Evolutionary conservation across 30 jellyfish, hydroid and myxozoan genomes (phyloP), one percentile per base, ranked within the genome.

Genomic region (Chrysaora quinquecirrha): DNA sequence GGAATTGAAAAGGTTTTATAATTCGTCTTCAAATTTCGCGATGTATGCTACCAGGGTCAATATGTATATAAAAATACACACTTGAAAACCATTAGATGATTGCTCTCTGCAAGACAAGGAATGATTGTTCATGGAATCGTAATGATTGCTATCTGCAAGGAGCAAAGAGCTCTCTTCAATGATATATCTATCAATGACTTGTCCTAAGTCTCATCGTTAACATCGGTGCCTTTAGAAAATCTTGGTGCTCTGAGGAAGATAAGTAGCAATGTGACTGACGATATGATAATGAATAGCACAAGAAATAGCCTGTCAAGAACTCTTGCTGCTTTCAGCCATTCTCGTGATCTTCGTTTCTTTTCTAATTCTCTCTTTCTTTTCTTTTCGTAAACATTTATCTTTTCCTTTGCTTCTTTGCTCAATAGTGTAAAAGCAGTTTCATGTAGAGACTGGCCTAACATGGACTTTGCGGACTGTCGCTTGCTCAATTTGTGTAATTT

Each of bases 171-270:
- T n/a, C n/a, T n/a, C n/a, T n/a, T n/a, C n/a, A n/a, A n/a, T n/a
- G n/a, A n/a, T n/a, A n/a, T n/a, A n/a, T n/a, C n/a, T n/a, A n/a
- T n/a, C n/a, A n/a, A n/a, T n/a, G n/a, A n/a, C n/a, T n/a, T n/a
- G n/a, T n/a, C n/a, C n/a, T n/a, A n/a, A n/a, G n/a, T n/a, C n/a
- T n/a, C n/a, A n/a, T n/a, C n/a, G n/a, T n/a, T n/a, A n/a, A n/a
- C n/a, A n/a, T 38, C 54, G 14, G n/a, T 64, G 52, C 24, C 23
- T 3, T 11, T 29, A 6, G 85, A 64, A 73, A 87, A 87, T 38
- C 96, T 68, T 10, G 96, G 96, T 30, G 96, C 96, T 56, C 96
- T 87, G 71, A 87, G 70, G 63, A 87, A 87, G n/a, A 87, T 78
- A 0, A 67, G 76, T 60, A 87, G 27, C 33, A 87, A 79, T 14